Conservation (phyloP, 2,888 invertebrate genomes). For the Pheosia gnoma region DNA sequence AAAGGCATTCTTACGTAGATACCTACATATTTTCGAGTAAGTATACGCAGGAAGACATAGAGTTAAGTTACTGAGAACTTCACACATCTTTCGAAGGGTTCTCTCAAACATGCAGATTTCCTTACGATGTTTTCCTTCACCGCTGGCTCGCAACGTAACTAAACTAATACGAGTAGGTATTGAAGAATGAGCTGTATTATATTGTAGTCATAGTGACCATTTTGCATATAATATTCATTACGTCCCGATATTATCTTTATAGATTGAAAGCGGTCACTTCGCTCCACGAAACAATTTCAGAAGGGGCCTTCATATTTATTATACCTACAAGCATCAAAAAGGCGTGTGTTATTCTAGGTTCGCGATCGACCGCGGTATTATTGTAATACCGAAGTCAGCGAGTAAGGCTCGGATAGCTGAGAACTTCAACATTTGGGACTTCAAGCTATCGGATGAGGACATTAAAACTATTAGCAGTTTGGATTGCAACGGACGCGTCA, state of each 20-base stretch:
- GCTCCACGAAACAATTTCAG: slow-evolving; percentile 1
- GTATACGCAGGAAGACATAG: no score
- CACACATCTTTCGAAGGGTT: no score
- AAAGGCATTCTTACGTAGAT: no score
- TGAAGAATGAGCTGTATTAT: no score
- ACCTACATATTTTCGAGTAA: no score
- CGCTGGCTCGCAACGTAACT: no score
- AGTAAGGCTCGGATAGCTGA: slow-evolving; percentile 75
- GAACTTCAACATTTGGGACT: slow-evolving; percentile 83
- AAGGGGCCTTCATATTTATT: background rate
- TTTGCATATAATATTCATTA: background rate
- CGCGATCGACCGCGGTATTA: slow-evolving; percentile 74
- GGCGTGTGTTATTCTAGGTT: slow-evolving; percentile 32
- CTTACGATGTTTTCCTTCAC: no score
- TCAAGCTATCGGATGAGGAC: slow-evolving; percentile 75
- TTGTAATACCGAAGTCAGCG: slow-evolving; percentile 84
- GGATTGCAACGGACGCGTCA: slow-evolving; percentile 86
- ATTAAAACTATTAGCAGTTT: slow-evolving; percentile 84
- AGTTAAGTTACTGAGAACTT: no score
- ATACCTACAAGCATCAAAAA: background rate
- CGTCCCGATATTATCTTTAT: slow-evolving; percentile 1
- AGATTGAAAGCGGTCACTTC: background rate
- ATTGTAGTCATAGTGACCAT: no score
- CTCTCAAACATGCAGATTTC: no score
- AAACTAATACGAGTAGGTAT: no score